Conservation (phyloP, 1,140 invertebrate genomes). For the Drosophila ficusphila region DNA sequence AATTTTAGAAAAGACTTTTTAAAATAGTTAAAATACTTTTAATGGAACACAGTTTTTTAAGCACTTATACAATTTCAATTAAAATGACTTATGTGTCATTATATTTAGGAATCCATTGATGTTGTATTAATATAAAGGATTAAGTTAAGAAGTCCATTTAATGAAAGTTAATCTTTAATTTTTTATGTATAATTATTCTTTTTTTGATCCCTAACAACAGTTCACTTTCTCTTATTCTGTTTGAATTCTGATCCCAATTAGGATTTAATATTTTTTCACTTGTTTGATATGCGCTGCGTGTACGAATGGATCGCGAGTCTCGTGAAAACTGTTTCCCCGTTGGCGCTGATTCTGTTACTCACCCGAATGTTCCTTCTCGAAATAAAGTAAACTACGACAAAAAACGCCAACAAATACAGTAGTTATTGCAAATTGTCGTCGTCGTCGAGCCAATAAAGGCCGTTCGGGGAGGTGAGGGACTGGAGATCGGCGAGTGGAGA, state of each 20-base stretch:
- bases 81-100: no score
- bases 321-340: constrained; percentile 64
- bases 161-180: no score
- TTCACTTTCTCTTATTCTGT: constrained; percentile 9
- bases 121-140: no score
- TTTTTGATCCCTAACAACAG: no score
- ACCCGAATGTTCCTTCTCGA: constrained; percentile 71
- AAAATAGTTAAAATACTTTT: no score
- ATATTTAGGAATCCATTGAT: no score
- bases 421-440: constrained; percentile 78
- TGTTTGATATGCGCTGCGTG: constrained; percentile 54
- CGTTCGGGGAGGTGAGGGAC: constrained; percentile 21
- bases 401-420: constrained; percentile 51
- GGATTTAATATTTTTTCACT: constrained; percentile 2
- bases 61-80: no score
- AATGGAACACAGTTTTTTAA: no score
- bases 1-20: no score
- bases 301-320: constrained; percentile 67
- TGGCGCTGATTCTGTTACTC: constrained; percentile 60
- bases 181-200: no score
- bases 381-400: constrained; percentile 40
- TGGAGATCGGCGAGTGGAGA: constrained; percentile 10
- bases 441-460: constrained; percentile 76
- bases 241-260: neutral
- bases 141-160: no score